These are phyloP conservation scores for Oscheius sp. DNA, from an alignment of 2,888 invertebrate genomes.

Conservation along the genomic window DNA sequence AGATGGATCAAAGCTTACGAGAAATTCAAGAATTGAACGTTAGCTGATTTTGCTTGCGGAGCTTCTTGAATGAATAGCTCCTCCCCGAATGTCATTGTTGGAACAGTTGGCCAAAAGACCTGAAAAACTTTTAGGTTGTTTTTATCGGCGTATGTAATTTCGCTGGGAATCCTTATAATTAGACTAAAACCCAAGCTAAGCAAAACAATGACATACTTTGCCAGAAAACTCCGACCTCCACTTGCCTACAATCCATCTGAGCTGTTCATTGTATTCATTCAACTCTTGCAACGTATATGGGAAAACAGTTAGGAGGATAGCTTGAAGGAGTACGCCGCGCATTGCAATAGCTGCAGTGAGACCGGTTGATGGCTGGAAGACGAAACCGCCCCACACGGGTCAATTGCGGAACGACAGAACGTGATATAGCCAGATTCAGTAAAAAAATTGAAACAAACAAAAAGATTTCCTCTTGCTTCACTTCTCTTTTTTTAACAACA, in stretches of 20 bases:
- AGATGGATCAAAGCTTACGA: conserved; percentile 53
- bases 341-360: conserved; percentile 30
- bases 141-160: background rate
- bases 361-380: conserved; percentile 24
- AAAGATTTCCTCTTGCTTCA: no score
- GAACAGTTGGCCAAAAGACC: conserved; percentile 71
- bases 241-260: conserved; percentile 69
- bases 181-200: no score
- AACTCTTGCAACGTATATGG: conserved; percentile 39
- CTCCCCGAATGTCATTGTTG: conserved; percentile 71
- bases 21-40: conserved; percentile 69
- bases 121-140: conserved; percentile 16
- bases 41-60: conserved; percentile 67
- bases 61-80: conserved; percentile 68
- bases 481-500: no score
- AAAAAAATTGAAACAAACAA: no score
- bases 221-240: conserved; percentile 71
- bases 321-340: conserved; percentile 29
- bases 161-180: background rate
- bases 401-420: conserved; percentile 26
- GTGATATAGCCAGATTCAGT: no score
- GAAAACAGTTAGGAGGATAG: conserved; percentile 17
- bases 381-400: conserved; percentile 32
- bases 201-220: conserved; percentile 47
- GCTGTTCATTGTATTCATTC: conserved; percentile 58